Evolutionary conservation across 2,888 invertebrate species (phyloP), one percentile per base, ranked within the genome.

Genomic region (Lepas anatifera): DNA sequence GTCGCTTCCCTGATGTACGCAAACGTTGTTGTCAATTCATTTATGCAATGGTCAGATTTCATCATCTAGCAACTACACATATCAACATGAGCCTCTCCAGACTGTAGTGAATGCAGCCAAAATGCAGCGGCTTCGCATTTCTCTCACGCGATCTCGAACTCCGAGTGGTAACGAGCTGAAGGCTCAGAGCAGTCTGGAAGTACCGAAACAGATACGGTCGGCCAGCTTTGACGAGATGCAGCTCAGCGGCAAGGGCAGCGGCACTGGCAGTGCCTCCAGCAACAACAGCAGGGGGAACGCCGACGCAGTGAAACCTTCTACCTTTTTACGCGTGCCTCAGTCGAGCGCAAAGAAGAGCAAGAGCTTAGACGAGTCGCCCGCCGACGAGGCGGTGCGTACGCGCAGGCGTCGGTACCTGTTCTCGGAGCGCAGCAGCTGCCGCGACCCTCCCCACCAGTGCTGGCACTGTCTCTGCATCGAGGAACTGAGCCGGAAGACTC

Each of bases 131-230:
- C 84, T 92, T 84, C 88, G 90, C 80, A 89, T 89, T 80, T 91
- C 91, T 74, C 90, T 92, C 85, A 90, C 88, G 82, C 87, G 92
- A 79, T 91, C 91, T 80, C 87, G 89, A 78, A 92, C 92, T 75
- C 92, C 92, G 74, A 92, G 91, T 74, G 90, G 91, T 75, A 89
- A 89, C 78, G 92, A 92, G 82, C 92, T 92, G 91, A 92, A 92
- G 85, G 89, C 89, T 75, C 92, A 92, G 80, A 91, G 90, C 82
- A 92, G 91, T 81, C 86, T 93, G 77, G 92, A 93, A 80, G 91
- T 92, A 77, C 92, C 93, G 75, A 90, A 90, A 79, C 91, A 91
- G 85, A 88, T 92, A 77, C 89, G 92, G 76, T 92, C 92, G 73
- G 91, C 91, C 73, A 91, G 92, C 74, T 92, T 92, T 83, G 92